A percentile compares a stretch with the other conserved stretches of the same genome.
Evolutionary conservation across 2,113 vertebrate species (phyloP).

Genomic region (Emydura subglobosa): DNA sequence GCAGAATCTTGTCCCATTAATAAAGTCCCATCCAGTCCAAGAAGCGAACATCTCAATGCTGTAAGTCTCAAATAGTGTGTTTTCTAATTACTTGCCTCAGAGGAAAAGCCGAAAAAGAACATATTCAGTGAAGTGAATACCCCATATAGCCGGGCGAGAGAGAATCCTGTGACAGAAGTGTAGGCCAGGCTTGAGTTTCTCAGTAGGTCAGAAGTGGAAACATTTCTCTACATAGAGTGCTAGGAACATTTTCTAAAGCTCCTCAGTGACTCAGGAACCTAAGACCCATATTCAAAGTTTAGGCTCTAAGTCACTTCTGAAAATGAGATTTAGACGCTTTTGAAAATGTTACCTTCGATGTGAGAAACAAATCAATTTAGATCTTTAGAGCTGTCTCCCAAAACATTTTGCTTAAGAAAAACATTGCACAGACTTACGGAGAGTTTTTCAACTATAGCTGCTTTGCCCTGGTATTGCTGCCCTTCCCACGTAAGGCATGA

Average conservation of each 20-base stretch:
- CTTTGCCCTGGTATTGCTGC: constrained; percentile 97
- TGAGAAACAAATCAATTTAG: not conserved
- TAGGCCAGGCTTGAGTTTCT: no score
- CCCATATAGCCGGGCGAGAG: not conserved
- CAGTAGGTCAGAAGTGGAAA: not conserved
- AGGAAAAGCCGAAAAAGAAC: not conserved
- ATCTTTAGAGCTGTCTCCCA: not conserved
- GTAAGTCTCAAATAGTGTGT: not conserved
- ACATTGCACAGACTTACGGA: constrained; percentile 83
- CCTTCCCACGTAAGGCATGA: constrained; percentile 99
- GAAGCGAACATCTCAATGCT: not conserved
- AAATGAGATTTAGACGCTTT: not conserved
- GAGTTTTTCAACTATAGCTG: constrained; percentile 96
- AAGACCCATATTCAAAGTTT: not conserved
- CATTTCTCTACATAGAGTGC: not conserved
- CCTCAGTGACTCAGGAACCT: not conserved
- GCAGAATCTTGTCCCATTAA: not conserved
- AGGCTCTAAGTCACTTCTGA: not conserved
- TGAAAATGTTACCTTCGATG: not conserved
- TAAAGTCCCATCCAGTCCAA: not conserved
- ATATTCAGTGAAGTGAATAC: not conserved
- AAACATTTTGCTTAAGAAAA: not conserved
- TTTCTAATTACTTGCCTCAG: not conserved
- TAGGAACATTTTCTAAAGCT: not conserved
- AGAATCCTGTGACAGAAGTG: not conserved